Evolutionary conservation across 2,888 invertebrate genomes (phyloP), one percentile per base, ranked within the genome.

Genomic region (Carabus problematicus): DNA sequence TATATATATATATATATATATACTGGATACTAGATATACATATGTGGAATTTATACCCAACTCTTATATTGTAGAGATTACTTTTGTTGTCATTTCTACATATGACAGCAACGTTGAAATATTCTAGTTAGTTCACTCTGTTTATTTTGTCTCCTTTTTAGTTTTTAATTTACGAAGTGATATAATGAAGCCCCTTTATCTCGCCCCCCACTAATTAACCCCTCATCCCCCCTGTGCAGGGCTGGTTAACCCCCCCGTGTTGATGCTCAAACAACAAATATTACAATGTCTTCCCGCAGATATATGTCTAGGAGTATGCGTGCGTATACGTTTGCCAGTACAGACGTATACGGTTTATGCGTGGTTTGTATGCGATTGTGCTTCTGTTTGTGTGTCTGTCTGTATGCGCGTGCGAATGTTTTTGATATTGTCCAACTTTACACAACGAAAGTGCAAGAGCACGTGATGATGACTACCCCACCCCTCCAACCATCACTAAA

Each of bases 271-370:
- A 72, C 76, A 76, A 75, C 77, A 77, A 77, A 77, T 73, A 77
- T 76, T 75, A 76, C 77, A 72, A 71, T 64, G 77, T 77, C 77
- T 77, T 77, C 77, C 77, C 71, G 58, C 64, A 58, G 58, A 43
- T 55, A 56, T 18, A 55, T 52, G 52, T 52, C 9, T 29, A 52
- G 18, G 14, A 19, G 52, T 16, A 52, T 52, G 14, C 19, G 16
- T 59, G 40, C 19, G 16, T 59, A n/a, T 29, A 41, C 41, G 59
- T 62, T 12, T 29, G 62, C 14, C 14, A n/a, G 56, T 55, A 56
- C 56, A 56, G 43, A 63, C 54, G 11, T 45, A 45, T 6, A 12
- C 1, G 2, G 45, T 45, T 11, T 45, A 7, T 45, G 7, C 7
- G 45, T 45, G 7, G 45, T 45, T 3, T 6, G 45, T 12, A 45